Evolutionary conservation across 2,888 invertebrate species (phyloP), one percentile per base, ranked within the genome.

Genomic region (Dynastes tityus): DNA sequence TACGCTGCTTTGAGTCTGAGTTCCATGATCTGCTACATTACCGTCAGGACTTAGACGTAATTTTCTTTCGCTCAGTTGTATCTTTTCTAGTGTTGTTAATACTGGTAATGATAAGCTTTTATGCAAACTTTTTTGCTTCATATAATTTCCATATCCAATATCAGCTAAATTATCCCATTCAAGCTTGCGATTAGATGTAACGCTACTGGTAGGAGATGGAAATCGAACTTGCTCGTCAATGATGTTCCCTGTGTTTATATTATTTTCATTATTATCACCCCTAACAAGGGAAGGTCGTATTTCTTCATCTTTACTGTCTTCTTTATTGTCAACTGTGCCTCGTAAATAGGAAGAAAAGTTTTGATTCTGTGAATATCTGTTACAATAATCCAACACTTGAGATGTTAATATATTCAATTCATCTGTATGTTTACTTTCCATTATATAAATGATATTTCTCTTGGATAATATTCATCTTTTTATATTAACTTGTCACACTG

Each of bases 111-210:
- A 89, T 45, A 84, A 75, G 82, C 87, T 88, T 83, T 86, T 88
- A 40, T 86, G 85, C 37, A 87, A 79, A 58, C 61, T 85, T 76
- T 82, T 83, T 67, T 89, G 89, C 86, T 89, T 90, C 58, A 80
- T 78, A 75, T 81, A 84, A 77, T 87, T 87, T 74, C 83, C 83
- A 87, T 96, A 96, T 0, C 96, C 96, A 64, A 96, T 95, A 89
- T 96, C 96, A 0, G 95, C 96, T 32, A 96, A 92, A 53, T 95
- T 96, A 86, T 96, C 96, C 96, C 96, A 96, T 89, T 96, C 96
- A 1, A 96, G 89, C 81, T 94, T 94, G 74, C 93, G 92, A 84
- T 92, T 93, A 0, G 95, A 94, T 73, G 94, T 92, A 0, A 94
- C 88, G 85, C 94, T 94, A 81, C 95, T 95, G 22, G 95, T 92